Evolutionary conservation across 2,113 vertebrate genomes (phyloP).

Genomic region (Rhipidura dahli): DNA sequence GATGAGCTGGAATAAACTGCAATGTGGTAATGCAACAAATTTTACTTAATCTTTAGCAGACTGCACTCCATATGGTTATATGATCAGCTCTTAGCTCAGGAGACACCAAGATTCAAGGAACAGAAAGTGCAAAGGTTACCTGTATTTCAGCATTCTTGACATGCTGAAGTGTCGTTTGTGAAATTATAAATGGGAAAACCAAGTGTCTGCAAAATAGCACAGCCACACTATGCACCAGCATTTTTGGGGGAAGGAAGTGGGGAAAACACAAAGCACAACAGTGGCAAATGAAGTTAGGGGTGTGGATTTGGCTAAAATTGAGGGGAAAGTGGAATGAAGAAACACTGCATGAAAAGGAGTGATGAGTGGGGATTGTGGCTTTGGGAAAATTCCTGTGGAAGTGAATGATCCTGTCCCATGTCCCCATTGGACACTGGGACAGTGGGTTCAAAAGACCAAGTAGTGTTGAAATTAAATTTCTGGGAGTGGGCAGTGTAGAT

Average conservation of each 20-base stretch:
- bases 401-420: neutral
- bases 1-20: slow-evolving; percentile 45
- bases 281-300: neutral
- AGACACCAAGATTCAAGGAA: neutral
- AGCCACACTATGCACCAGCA: neutral
- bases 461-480: neutral
- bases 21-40: slow-evolving; percentile 26
- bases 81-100: slow-evolving; percentile 17
- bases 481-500: neutral
- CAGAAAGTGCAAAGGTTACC: neutral
- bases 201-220: neutral
- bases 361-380: neutral
- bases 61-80: slow-evolving; percentile 25
- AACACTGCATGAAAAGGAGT: neutral
- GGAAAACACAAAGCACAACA: neutral
- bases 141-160: neutral
- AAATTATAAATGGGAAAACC: neutral
- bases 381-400: neutral
- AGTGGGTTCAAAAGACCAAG: neutral
- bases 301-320: neutral
- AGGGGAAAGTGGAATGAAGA: neutral
- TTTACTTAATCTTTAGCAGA: slow-evolving; percentile 39
- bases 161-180: neutral
- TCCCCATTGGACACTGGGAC: neutral
- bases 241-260: neutral